phyloP scores from a whole-genome alignment of 1,140 invertebrate species.

The Pissodes strobi region DNA sequence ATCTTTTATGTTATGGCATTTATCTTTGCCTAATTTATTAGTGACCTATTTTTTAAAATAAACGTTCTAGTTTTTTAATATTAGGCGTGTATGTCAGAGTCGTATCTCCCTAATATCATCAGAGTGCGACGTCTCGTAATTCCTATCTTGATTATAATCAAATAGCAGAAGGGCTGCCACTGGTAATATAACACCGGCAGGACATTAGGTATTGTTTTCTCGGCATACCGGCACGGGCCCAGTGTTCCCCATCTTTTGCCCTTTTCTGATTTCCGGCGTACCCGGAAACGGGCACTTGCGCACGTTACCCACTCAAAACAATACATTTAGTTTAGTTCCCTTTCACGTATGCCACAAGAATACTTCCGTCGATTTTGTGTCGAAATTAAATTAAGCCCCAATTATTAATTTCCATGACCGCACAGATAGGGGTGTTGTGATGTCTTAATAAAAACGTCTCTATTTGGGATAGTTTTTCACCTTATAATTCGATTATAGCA shows the following conservation, averaged over 20 bases:
- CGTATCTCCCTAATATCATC: too few relatives aligned
- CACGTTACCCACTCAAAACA: conserved; percentile 39
- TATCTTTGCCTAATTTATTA: too few relatives aligned
- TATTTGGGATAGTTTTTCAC: too few relatives aligned
- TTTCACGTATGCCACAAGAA: conserved; percentile 20
- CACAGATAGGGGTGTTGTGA: background rate
- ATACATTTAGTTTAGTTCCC: conserved; percentile 37
- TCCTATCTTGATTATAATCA: too few relatives aligned
- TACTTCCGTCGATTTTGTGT: conserved; percentile 21
- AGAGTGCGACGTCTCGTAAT: too few relatives aligned
- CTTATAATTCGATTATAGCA: too few relatives aligned
- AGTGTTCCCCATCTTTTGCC: conserved; percentile 28
- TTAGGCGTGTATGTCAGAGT: too few relatives aligned
- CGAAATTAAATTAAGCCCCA: conserved; percentile 5
- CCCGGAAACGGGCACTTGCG: conserved; percentile 38
- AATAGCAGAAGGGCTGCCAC: background rate
- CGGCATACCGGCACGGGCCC: conserved; percentile 25
- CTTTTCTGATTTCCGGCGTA: conserved; percentile 41
- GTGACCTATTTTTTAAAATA: too few relatives aligned
- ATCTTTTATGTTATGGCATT: too few relatives aligned
- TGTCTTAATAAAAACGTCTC: background rate
- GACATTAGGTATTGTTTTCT: conserved; percentile 31
- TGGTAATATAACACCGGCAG: conserved; percentile 19
- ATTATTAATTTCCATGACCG: conserved; percentile 1
- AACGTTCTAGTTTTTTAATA: too few relatives aligned